Base-by-base conservation (phyloP, 2,113 vertebrate genomes). In the Chunga burmeisteri region DNA sequence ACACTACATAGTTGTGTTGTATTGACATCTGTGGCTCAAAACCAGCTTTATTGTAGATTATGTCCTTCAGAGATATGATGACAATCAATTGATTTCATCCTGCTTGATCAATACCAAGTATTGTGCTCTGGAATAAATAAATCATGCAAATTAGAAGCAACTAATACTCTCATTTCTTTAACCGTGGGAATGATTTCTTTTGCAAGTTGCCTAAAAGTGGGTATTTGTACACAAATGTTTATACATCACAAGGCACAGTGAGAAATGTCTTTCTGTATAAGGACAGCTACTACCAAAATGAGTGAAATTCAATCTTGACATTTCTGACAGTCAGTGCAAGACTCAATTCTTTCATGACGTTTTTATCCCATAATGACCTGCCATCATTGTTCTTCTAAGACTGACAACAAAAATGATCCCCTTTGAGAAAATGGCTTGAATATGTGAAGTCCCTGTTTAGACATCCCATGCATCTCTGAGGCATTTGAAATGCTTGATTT, bases 291-390 rank as follows among this genome's bases (percentile, higher is more conserved):
- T 42, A 70, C 38, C 29, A 80, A 50, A 86, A 77, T 34, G 70
- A 91, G 62, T 36, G 26, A 88, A 94, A 65, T 87, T 73, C 50
- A 80, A 1, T 50, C 83, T n/a, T 94, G 95, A 55, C 71, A 36
- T 70, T 89, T 90, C 74, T 93, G 85, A 83, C 94, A 93, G 83
- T 32, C 16, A 27, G 56, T 49, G 40, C 36, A 71, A 36, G 52
- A 88, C 92, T 86, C 77, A 90, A 42, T 87, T 72, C 70, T 83
- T 70, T 62, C 81, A 30, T 52, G 61, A 72, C 1, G n/a, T 72
- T 79, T 93, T 90, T 81, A 68, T 93, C 55, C 74, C 50, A 40
- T 77, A 86, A 94, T 81, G 84, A 93, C 78, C 70, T 95, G 86
- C 53, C 62, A 87, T 85, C 78, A 38, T 88, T 81, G 83, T 63